Evolutionary conservation across 2,888 invertebrate genomes (phyloP).

Genomic region (Macrosoma leucophasiata): DNA sequence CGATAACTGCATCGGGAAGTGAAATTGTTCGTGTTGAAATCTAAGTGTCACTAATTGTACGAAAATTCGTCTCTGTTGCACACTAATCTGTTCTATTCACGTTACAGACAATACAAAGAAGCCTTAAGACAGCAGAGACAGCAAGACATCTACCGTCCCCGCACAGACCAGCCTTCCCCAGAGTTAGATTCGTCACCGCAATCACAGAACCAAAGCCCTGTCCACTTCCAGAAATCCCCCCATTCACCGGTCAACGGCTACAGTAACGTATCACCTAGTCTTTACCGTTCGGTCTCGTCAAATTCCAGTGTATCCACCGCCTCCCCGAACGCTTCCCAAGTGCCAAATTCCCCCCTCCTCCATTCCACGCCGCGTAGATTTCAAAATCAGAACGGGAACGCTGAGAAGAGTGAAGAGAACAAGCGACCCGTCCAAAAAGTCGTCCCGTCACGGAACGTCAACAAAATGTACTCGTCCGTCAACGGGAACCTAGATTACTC

Average conservation of each 20-base stretch:
- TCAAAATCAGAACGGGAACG: conserved; percentile 52
- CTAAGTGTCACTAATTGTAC: conserved; percentile 24
- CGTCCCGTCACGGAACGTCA: conserved; percentile 82
- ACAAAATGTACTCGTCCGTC: conserved; percentile 68
- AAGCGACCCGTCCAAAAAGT: conserved; percentile 87
- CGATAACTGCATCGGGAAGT: too few relatives aligned
- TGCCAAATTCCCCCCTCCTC: conserved; percentile 64
- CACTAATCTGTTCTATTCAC: conserved; percentile 8
- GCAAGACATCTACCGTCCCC: conserved; percentile 85
- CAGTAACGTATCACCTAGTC: conserved; percentile 74
- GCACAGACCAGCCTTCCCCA: conserved; percentile 76
- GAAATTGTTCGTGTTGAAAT: too few relatives aligned
- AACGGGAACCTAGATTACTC: conserved; percentile 60
- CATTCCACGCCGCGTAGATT: conserved; percentile 70
- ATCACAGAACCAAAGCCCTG: conserved; percentile 68
- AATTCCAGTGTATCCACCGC: conserved; percentile 40
- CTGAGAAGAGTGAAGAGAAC: conserved; percentile 62
- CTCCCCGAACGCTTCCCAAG: conserved; percentile 50
- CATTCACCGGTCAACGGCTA: conserved; percentile 71
- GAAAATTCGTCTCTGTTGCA: background rate
- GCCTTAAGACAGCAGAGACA: conserved; percentile 89
- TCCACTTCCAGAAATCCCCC: conserved; percentile 59
- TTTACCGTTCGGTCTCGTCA: conserved; percentile 52
- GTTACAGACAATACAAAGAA: conserved; percentile 90
- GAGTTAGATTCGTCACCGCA: conserved; percentile 72